A percentile compares a stretch with the other conserved stretches of the same genome.
phyloP scores from a whole-genome alignment of 1,140 invertebrate species.

The Eriocheir sinensis region DNA sequence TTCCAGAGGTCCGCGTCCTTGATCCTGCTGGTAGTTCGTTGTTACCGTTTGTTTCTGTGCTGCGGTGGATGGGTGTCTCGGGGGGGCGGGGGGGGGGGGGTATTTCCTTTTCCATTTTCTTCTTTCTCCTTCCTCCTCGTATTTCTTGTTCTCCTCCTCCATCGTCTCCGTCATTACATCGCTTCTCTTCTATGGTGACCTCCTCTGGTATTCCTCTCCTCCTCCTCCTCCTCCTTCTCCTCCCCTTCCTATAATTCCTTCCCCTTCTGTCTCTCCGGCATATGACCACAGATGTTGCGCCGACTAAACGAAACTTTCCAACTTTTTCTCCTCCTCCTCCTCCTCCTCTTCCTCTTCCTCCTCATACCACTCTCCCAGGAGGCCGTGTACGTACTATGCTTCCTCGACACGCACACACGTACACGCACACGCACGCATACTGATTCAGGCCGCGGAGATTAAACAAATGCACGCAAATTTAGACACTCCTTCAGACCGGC shows the following conservation, averaged over 20 bases:
- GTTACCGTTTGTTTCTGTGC: no score
- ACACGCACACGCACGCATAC: background rate
- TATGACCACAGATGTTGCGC: no score
- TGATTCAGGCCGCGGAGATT: background rate
- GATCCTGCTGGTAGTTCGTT: no score
- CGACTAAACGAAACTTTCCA: no score
- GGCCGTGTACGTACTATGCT: no score
- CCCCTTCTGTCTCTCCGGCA: no score
- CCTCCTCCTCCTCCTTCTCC: background rate
- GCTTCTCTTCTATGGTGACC: background rate
- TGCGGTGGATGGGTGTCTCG: no score
- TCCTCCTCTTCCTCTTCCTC: background rate
- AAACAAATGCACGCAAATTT: constrained; percentile 3
- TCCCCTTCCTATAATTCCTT: background rate
- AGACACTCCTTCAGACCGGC: background rate
- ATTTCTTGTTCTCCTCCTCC: background rate
- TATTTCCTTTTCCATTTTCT: no score
- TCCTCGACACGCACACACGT: background rate
- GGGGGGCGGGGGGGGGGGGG: no score
- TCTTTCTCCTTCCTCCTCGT: no score
- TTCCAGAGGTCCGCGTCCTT: no score
- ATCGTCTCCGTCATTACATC: background rate
- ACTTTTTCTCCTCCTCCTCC: background rate
- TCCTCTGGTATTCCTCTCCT: background rate
- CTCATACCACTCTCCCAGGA: background rate